Conservation (phyloP, 1,140 invertebrate genomes). For the Centruroides vittatus region DNA sequence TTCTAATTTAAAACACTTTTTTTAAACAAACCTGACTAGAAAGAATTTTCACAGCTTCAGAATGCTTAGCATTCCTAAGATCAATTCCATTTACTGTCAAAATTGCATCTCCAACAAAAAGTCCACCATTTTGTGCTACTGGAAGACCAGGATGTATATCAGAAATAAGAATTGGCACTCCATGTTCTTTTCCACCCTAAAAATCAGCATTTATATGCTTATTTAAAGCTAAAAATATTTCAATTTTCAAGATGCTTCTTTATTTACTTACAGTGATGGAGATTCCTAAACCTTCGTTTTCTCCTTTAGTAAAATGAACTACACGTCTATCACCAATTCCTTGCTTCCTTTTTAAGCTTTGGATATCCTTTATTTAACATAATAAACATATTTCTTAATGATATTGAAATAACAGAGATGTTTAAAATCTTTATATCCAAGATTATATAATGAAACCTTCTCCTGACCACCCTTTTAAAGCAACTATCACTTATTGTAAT, state of each 20-base stretch:
- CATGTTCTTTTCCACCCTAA: slow-evolving; percentile 67
- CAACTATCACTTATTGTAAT: too few species aligned
- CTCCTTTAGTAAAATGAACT: slow-evolving; percentile 41
- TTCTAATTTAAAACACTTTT: neutral
- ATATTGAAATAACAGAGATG: too few species aligned
- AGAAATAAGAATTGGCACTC: slow-evolving; percentile 70
- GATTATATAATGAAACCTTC: too few species aligned
- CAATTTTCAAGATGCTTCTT: neutral
- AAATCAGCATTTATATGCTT: neutral
- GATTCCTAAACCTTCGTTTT: slow-evolving; percentile 60
- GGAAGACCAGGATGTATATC: slow-evolving; percentile 63
- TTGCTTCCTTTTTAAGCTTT: slow-evolving; percentile 26
- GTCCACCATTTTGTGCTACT: slow-evolving; percentile 46
- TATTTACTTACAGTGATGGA: slow-evolving; percentile 52
- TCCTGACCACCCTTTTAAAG: too few species aligned
- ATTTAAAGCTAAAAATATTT: neutral
- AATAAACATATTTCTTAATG: too few species aligned
- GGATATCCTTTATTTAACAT: neutral
- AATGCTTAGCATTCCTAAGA: slow-evolving; percentile 48
- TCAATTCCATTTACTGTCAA: slow-evolving; percentile 60
- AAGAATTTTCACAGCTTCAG: slow-evolving; percentile 54
- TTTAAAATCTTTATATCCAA: too few species aligned
- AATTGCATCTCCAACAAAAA: slow-evolving; percentile 71
- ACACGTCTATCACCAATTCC: slow-evolving; percentile 32
- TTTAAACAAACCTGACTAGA: slow-evolving; percentile 32